Conservation (phyloP, 1,140 invertebrate genomes). For the Piezodorus guildinii region DNA sequence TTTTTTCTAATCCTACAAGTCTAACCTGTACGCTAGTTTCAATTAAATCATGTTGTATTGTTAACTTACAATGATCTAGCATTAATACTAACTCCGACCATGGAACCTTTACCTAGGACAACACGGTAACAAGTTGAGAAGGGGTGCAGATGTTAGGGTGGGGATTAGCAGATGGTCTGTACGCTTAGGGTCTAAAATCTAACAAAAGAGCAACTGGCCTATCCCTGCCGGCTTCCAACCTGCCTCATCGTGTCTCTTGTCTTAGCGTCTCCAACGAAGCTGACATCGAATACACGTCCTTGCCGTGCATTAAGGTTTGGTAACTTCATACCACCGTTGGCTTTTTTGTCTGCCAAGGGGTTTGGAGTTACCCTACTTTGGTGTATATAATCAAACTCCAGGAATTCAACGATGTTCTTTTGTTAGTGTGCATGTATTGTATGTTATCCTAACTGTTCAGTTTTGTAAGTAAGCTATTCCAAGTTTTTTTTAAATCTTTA, state of each 20-base stretch:
- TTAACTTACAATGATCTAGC: too few species aligned
- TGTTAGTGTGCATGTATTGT: too few species aligned
- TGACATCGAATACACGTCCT: too few species aligned
- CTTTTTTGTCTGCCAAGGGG: slow-evolving; percentile 24
- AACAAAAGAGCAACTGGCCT: not conserved
- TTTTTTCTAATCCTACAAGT: too few species aligned
- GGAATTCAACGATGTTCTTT: too few species aligned
- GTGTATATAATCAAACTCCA: not conserved
- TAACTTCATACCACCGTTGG: slow-evolving; percentile 30
- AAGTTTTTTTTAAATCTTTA: too few species aligned
- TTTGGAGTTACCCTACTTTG: slow-evolving; percentile 27
- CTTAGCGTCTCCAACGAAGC: too few species aligned
- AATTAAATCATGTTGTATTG: too few species aligned
- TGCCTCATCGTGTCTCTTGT: not conserved
- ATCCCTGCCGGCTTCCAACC: slow-evolving; percentile 1
- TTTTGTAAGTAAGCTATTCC: too few species aligned
- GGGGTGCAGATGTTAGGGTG: slow-evolving; percentile 3
- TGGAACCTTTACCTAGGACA: slow-evolving; percentile 9
- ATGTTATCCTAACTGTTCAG: too few species aligned
- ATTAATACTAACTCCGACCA: too few species aligned
- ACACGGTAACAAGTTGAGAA: not conserved
- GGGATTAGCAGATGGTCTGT: slow-evolving; percentile 1
- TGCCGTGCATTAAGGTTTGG: slow-evolving; percentile 19
- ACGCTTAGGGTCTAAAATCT: not conserved
- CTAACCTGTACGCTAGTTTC: too few species aligned